Percentiles rank a stretch among this genome's conserved stretches.
Evolutionary conservation across 2,888 invertebrate species (phyloP).

Genomic region (Pogonocherus hispidulus): DNA sequence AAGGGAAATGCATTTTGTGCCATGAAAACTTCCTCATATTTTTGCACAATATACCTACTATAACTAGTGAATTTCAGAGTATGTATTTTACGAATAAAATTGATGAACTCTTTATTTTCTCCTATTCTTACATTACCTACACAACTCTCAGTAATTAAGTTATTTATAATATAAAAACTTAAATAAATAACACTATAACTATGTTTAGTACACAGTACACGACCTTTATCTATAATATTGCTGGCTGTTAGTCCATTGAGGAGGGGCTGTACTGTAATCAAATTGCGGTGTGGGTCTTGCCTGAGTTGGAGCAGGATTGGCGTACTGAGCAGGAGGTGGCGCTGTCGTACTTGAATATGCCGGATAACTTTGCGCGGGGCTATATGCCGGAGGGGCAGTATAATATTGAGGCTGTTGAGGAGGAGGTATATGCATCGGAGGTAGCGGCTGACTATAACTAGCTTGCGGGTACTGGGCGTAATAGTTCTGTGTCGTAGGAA

Average conservation of each 20-base stretch:
- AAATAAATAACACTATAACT: slow-evolving; percentile 4
- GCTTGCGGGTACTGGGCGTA: slow-evolving; percentile 64
- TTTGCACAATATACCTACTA: no score
- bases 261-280: slow-evolving; percentile 67
- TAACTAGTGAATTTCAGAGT: no score
- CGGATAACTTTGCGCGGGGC: slow-evolving; percentile 62
- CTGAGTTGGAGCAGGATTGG: slow-evolving; percentile 60
- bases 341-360: slow-evolving; percentile 52
- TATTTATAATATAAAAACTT: background rate
- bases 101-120: background rate
- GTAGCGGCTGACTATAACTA: slow-evolving; percentile 61
- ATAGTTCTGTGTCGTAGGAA: slow-evolving; percentile 63
- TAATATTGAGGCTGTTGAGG: slow-evolving; percentile 67
- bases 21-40: no score
- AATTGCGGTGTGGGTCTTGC: slow-evolving; percentile 64
- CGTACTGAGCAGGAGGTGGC: slow-evolving; percentile 63
- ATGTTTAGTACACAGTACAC: slow-evolving; percentile 4
- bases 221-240: slow-evolving; percentile 75
- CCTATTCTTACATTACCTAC: background rate
- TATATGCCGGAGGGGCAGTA: slow-evolving; percentile 63
- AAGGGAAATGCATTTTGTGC: no score
- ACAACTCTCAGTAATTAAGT: background rate
- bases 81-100: no score
- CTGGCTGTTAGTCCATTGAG: slow-evolving; percentile 72
- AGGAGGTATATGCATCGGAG: slow-evolving; percentile 70